A percentile compares a stretch with the other conserved stretches of the same genome.
Evolutionary conservation across 2,113 vertebrate species (phyloP).

Genomic region (Galeopterus variegatus): DNA sequence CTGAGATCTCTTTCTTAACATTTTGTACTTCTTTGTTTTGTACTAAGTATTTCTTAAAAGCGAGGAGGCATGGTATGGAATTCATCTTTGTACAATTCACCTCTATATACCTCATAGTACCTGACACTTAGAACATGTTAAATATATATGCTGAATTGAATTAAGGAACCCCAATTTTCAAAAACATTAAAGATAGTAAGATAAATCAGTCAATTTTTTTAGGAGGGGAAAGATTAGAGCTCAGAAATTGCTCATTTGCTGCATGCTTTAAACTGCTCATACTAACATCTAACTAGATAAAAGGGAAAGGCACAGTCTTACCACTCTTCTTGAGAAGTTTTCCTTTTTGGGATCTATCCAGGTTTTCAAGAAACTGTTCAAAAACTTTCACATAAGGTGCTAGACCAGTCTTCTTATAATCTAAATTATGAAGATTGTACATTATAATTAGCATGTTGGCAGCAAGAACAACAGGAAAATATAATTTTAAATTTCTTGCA

Average conservation of each 20-base stretch:
- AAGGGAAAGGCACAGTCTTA: conserved; percentile 81
- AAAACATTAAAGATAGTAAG: conserved; percentile 29
- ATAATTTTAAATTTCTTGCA: background rate
- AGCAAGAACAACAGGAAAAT: conserved; percentile 53
- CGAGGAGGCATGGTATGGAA: background rate
- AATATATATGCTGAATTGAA: conserved; percentile 39
- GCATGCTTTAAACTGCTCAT: background rate
- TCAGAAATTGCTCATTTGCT: conserved; percentile 34
- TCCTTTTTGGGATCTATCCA: conserved; percentile 92
- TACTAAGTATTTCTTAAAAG: conserved; percentile 26
- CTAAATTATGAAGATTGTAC: conserved; percentile 85
- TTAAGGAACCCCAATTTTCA: conserved; percentile 23
- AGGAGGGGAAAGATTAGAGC: conserved; percentile 28
- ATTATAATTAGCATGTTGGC: conserved; percentile 46
- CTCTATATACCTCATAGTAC: background rate
- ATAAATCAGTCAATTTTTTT: conserved; percentile 30
- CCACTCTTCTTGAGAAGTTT: conserved; percentile 93
- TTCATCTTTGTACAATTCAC: conserved; percentile 55
- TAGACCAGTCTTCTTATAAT: conserved; percentile 96
- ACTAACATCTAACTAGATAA: conserved; percentile 25
- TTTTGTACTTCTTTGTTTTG: conserved; percentile 48
- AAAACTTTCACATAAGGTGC: conserved; percentile 94
- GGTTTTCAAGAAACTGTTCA: conserved; percentile 94
- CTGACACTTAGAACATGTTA: conserved; percentile 4
- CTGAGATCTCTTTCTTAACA: background rate